phyloP scores from a whole-genome alignment of 1,140 invertebrate species.

The Heliconius congener region DNA sequence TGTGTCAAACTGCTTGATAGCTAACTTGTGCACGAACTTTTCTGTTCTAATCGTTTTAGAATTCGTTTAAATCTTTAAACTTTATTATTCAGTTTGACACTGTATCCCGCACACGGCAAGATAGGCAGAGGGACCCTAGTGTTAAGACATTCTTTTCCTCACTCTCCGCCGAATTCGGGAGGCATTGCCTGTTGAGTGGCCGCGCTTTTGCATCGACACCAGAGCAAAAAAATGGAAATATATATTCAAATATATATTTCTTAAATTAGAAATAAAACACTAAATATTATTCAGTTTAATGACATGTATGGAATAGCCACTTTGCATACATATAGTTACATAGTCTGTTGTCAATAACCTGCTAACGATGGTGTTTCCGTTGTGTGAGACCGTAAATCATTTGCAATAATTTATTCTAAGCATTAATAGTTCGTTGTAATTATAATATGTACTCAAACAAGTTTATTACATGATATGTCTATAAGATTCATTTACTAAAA shows the following conservation, averaged over 20 bases:
- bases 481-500: neutral
- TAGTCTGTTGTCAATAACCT: constrained; percentile 32
- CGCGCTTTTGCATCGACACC: no score
- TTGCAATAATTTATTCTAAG: constrained; percentile 3
- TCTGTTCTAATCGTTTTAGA: constrained; percentile 43
- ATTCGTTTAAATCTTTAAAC: constrained; percentile 16
- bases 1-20: constrained; percentile 50
- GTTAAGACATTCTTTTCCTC: no score
- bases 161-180: no score
- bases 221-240: no score
- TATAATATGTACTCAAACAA: constrained; percentile 5
- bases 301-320: constrained; percentile 10
- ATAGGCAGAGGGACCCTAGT: no score
- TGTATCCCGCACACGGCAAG: no score
- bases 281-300: neutral
- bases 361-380: constrained; percentile 17
- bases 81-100: neutral
- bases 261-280: neutral
- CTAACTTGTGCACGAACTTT: constrained; percentile 44
- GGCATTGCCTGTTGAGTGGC: no score
- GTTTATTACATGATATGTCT: neutral
- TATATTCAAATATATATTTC: no score
- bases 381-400: constrained; percentile 9
- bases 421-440: constrained; percentile 4
- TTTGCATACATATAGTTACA: constrained; percentile 8